phyloP scores from a whole-genome alignment of 30 jellyfish, hydroid and myxozoan species.

The Aurelia coerulea region DNA sequence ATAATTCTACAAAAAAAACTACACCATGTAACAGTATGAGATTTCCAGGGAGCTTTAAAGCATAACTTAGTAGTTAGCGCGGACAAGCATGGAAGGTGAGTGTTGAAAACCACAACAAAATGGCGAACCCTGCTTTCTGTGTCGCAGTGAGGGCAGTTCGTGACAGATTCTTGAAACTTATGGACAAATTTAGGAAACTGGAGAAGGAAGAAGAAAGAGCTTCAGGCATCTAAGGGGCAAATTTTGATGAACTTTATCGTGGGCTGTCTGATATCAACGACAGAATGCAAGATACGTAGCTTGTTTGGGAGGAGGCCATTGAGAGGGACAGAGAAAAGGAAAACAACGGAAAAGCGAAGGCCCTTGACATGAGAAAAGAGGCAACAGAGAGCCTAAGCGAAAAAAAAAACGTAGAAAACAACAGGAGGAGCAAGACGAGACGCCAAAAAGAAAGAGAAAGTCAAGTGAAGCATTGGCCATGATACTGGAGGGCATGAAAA shows the following conservation, averaged over 20 bases:
- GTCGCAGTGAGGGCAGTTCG: constrained; percentile 65
- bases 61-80: neutral
- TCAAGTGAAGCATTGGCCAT: no score
- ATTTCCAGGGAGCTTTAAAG: no score
- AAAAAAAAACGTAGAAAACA: no score
- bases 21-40: no score
- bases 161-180: constrained; percentile 56
- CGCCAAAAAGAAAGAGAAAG: constrained; percentile 20
- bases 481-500: no score
- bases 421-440: neutral
- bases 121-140: constrained; percentile 42
- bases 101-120: constrained; percentile 27
- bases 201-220: constrained; percentile 50
- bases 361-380: constrained; percentile 15
- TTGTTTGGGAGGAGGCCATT: constrained; percentile 8
- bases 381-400: constrained; percentile 45
- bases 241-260: constrained; percentile 30
- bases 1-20: no score
- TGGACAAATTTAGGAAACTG: constrained; percentile 18
- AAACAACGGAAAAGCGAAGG: neutral
- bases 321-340: constrained; percentile 29
- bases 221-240: constrained; percentile 47
- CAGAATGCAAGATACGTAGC: no score
- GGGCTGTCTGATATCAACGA: no score
- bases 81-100: constrained; percentile 70